Conservation (phyloP, 64 coral and sea anemone species). For the Dendronephthya gigantea region DNA sequence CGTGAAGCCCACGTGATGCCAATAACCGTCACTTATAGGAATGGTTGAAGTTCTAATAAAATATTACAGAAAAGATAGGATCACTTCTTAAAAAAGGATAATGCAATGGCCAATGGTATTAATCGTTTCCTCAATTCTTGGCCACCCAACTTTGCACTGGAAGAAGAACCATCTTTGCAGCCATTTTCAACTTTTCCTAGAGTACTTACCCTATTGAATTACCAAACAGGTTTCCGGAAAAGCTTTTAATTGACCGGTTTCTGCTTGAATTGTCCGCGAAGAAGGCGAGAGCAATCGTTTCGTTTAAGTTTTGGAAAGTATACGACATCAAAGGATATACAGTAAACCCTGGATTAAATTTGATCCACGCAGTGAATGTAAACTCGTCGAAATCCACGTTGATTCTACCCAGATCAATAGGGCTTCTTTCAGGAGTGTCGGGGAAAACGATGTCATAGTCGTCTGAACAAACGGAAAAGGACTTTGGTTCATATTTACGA, state of each 20-base stretch:
- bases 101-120: background rate
- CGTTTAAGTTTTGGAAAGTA: background rate
- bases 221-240: background rate
- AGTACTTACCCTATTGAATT: background rate
- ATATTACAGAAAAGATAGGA: too few relatives aligned
- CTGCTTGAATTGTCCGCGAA: background rate
- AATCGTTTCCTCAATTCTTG: background rate
- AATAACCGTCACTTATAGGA: background rate
- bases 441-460: background rate
- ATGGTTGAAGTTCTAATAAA: background rate
- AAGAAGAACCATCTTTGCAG: background rate
- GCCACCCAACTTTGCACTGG: too few relatives aligned
- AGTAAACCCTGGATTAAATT: background rate
- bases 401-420: background rate
- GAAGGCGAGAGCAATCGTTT: background rate
- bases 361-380: background rate
- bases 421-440: background rate
- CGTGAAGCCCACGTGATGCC: background rate
- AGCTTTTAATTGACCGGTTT: background rate
- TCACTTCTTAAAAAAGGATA: background rate
- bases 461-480: background rate
- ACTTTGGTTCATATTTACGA: background rate
- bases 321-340: background rate
- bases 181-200: background rate
- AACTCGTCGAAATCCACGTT: background rate